Percentiles rank a stretch among this genome's conserved stretches.
phyloP scores from a whole-genome alignment of 2,888 invertebrate species.

The Andrena chrysosceles region DNA sequence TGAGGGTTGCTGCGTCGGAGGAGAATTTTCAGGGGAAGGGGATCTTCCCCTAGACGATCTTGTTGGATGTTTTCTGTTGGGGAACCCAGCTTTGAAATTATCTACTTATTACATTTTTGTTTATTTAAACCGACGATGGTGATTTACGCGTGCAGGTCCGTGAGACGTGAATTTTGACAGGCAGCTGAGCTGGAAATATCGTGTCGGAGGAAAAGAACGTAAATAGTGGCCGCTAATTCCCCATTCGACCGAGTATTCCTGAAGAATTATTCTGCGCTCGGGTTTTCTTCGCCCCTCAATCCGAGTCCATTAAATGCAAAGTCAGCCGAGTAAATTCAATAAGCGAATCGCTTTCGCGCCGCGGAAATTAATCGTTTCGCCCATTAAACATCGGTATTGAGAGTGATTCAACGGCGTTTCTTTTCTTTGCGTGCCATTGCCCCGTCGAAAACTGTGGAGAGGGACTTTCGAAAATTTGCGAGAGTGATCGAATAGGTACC shows the following conservation, averaged over 20 bases:
- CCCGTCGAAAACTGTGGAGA: not conserved
- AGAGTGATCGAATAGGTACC: conserved; percentile 12
- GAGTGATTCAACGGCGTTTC: conserved; percentile 53
- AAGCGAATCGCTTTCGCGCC: conserved; percentile 56
- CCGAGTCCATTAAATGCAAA: conserved; percentile 56
- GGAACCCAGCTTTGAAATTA: too few species aligned
- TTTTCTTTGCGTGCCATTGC: conserved; percentile 43
- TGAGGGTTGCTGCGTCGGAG: too few species aligned
- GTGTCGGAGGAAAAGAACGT: conserved; percentile 12
- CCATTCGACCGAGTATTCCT: conserved; percentile 50
- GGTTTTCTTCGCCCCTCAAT: conserved; percentile 40
- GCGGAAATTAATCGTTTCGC: conserved; percentile 61
- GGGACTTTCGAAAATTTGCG: conserved; percentile 24
- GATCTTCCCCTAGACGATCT: too few species aligned
- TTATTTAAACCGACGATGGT: not conserved
- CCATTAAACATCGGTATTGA: conserved; percentile 58
- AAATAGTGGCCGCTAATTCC: conserved; percentile 51
- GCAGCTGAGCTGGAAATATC: not conserved
- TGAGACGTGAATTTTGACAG: conserved; percentile 15
- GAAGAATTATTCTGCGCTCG: conserved; percentile 49
- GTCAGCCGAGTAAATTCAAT: conserved; percentile 57
- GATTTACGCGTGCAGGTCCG: not conserved
- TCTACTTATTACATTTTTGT: too few species aligned
- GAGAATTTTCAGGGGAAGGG: too few species aligned
- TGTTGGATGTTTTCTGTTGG: too few species aligned